A percentile compares a stretch with the other conserved stretches of the same genome.
phyloP scores from a whole-genome alignment of 2,113 vertebrate species.

The Corynorhinus townsendii region DNA sequence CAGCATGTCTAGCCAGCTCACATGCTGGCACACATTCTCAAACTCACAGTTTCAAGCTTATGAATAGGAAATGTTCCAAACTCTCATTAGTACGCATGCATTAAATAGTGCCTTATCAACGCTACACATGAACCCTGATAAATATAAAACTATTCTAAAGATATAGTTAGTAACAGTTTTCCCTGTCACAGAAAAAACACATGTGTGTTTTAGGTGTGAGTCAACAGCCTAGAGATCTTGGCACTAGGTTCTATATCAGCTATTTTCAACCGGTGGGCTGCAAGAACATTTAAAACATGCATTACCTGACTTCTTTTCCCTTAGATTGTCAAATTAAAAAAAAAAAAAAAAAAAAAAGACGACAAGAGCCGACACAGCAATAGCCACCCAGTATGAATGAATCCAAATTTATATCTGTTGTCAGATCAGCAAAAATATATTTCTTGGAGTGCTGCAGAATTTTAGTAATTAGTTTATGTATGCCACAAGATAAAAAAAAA shows the following conservation, averaged over 20 bases:
- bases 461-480: background rate
- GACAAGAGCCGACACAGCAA: background rate
- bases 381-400: background rate
- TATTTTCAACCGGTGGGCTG: background rate
- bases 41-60: background rate
- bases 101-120: background rate
- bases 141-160: background rate
- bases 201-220: background rate
- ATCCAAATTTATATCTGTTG: background rate
- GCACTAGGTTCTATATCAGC: background rate
- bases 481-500: background rate
- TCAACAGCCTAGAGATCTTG: background rate
- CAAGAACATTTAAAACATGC: background rate
- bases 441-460: background rate
- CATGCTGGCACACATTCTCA: background rate
- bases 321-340: background rate
- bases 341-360: background rate
- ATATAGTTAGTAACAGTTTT: background rate
- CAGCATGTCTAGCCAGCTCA: background rate
- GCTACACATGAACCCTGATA: background rate
- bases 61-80: background rate
- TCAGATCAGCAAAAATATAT: no score
- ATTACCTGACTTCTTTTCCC: background rate
- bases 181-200: background rate
- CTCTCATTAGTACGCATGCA: background rate